Base-by-base conservation (phyloP, 1,140 invertebrate species). In the Lethocerus indicus region DNA sequence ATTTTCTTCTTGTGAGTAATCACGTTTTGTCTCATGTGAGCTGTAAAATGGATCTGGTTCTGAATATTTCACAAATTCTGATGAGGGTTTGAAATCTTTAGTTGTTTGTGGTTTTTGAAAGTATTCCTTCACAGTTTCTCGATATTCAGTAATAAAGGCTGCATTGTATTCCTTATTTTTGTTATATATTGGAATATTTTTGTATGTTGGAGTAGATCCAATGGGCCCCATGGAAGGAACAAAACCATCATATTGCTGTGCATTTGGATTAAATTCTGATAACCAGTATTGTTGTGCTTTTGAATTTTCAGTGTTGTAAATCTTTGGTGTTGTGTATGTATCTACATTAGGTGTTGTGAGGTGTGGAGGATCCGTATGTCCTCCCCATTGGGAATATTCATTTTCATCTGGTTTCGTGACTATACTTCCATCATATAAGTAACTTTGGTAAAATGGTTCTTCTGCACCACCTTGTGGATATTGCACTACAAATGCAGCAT, bases 71-170 rank as follows among this genome's bases (percentile, higher is more conserved):
- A 56, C 40, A 47, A 51, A 58, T 46, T 54, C 55, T 54, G 46
- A 54, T 52, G 37, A 61, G 47, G 56, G 54, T 36, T 54, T 53
- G 56, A 57, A 52, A 59, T 60, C 18, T 56, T 59, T 54, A 54
- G 47, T 36, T 41, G 35, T 40, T 39, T 50, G 6, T 43, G 37
- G 42, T 40, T 56, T 52, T 53, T 57, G 54, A 43, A n/a, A n/a
- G n/a, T n/a, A n/a, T n/a, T n/a, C n/a, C n/a, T n/a, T n/a, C n/a
- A n/a, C n/a, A n/a, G n/a, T n/a, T n/a, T n/a, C n/a, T n/a, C n/a
- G n/a, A n/a, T n/a, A n/a, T n/a, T n/a, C n/a, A n/a, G n/a, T n/a
- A n/a, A n/a, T n/a, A n/a, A n/a, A n/a, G n/a, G n/a, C n/a, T n/a
- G n/a, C n/a, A n/a, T n/a, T n/a, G 49, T 51, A 29, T 20, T 50